Evolutionary conservation across 2,888 invertebrate genomes (phyloP).

Genomic region (Chloromyia formosa): DNA sequence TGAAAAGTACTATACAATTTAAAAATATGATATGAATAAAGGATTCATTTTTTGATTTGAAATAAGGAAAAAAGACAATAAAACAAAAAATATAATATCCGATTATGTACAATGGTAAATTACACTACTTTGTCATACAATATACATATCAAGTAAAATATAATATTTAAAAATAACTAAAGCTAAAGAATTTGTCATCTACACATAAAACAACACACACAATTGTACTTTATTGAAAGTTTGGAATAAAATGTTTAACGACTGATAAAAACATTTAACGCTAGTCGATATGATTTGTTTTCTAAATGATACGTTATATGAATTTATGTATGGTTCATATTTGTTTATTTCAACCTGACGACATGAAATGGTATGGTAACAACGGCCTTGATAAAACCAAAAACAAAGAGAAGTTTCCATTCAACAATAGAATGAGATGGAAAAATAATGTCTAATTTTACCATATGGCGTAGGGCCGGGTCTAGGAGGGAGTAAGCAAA

Average conservation of each 20-base stretch:
- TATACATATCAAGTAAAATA: background rate
- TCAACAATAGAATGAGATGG: too few relatives aligned
- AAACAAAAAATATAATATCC: background rate
- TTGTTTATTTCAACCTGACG: too few relatives aligned
- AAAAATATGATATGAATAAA: slow-evolving; percentile 40
- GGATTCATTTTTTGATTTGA: background rate
- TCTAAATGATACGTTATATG: background rate
- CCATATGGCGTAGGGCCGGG: too few relatives aligned
- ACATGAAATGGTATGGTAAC: too few relatives aligned
- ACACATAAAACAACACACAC: background rate
- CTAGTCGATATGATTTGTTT: background rate
- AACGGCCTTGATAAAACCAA: too few relatives aligned
- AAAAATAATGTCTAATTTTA: too few relatives aligned
- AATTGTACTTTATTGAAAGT: background rate
- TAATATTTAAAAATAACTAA: background rate
- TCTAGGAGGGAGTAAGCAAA: too few relatives aligned
- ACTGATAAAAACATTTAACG: background rate
- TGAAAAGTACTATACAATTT: slow-evolving; percentile 34
- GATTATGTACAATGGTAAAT: background rate
- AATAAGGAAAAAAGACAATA: background rate
- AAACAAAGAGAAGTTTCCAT: too few relatives aligned
- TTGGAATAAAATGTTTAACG: background rate
- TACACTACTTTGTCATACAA: background rate
- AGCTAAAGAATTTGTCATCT: too few relatives aligned
- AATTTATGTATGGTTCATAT: too few relatives aligned